Evolutionary conservation across 1,140 invertebrate species (phyloP).

Genomic region (Palaemon carinicauda): DNA sequence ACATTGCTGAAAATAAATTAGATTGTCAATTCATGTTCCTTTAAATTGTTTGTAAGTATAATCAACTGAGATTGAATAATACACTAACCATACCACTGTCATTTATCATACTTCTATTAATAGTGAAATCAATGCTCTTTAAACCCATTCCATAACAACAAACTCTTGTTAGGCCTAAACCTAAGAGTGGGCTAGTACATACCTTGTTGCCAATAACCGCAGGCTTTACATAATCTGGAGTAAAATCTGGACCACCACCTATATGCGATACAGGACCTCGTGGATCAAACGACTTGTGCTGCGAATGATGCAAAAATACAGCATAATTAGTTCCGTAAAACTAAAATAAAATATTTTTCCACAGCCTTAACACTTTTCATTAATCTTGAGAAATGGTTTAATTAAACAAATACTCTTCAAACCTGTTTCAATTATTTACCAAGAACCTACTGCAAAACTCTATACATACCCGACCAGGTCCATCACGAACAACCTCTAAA

Average conservation of each 20-base stretch:
- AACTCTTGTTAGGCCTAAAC: neutral
- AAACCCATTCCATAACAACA: too few relatives aligned
- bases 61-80: too few relatives aligned
- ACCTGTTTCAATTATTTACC: neutral
- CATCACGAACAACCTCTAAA: constrained; percentile 68
- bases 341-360: too few relatives aligned
- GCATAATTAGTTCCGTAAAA: too few relatives aligned
- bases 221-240: constrained; percentile 43
- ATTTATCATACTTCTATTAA: too few relatives aligned
- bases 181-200: neutral
- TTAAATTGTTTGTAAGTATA: too few relatives aligned
- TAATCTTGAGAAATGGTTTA: too few relatives aligned
- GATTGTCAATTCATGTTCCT: too few relatives aligned
- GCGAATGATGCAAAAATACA: neutral
- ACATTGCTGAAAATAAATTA: too few relatives aligned
- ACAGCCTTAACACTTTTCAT: too few relatives aligned
- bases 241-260: constrained; percentile 41
- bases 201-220: constrained; percentile 33
- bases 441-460: neutral
- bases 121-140: too few relatives aligned
- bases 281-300: constrained; percentile 20
- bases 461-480: constrained; percentile 62
- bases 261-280: constrained; percentile 4
- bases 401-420: neutral
- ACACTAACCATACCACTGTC: too few relatives aligned